phyloP scores from a whole-genome alignment of 2,113 vertebrate genomes.

The Anoura caudifer region DNA sequence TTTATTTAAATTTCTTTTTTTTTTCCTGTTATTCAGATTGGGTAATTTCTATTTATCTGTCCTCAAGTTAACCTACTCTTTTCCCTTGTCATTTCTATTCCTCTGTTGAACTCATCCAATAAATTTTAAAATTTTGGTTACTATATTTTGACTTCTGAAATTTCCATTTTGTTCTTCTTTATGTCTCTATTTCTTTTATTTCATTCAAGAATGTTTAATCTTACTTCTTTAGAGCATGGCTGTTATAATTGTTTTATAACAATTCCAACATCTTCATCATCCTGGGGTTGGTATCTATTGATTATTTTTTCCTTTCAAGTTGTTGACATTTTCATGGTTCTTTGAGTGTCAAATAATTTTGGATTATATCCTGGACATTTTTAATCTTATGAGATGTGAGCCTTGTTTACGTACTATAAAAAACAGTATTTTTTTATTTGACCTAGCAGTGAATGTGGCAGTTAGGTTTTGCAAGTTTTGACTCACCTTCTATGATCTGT shows the following conservation, averaged over 20 bases:
- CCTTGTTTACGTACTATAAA: background rate
- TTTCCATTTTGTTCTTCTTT: conserved; percentile 11
- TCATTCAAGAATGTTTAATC: background rate
- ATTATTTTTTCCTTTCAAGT: background rate
- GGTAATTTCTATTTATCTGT: background rate
- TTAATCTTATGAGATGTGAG: background rate
- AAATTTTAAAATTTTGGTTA: background rate
- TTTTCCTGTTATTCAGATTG: background rate
- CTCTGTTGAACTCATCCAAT: background rate
- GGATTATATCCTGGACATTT: background rate
- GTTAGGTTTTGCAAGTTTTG: conserved; percentile 1
- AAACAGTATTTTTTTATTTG: background rate
- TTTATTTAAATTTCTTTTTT: background rate
- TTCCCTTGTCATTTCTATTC: background rate
- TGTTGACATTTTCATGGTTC: conserved; percentile 17
- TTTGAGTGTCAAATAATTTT: conserved; percentile 15
- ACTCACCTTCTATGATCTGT: background rate
- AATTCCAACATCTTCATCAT: background rate
- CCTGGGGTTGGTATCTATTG: background rate
- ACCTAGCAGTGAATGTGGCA: conserved; percentile 10
- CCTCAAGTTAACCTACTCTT: background rate
- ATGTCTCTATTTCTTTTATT: background rate
- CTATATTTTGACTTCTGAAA: background rate
- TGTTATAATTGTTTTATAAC: conserved; percentile 14
- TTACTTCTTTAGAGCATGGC: background rate